Base-by-base conservation (phyloP, 30 jellyfish, hydroid and myxozoan species). In the Kudoa iwatai region DNA sequence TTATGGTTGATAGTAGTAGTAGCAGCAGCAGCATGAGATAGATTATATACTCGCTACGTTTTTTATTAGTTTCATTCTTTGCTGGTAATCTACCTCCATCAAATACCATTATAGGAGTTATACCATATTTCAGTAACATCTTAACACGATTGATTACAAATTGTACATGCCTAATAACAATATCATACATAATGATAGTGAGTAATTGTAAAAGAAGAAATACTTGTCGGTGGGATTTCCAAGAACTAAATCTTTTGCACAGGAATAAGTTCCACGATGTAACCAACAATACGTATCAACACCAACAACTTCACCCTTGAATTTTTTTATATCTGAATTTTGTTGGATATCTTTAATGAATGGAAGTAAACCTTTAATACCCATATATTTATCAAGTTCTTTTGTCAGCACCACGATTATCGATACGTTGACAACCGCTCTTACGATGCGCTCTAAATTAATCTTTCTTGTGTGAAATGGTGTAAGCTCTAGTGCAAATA, bases 61-160 rank as follows among this genome's bases (percentile, higher is more conserved):
- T 87, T 45, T 51, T 57, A 33, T 77, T 87, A 35, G 56, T 77
- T 26, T 63, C 84, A 7, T 83, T 59, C 45, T 77, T 77, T 9
- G 96, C 96, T 30, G 96, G 96, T 24, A 77, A 44, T 44, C 62
- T 53, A 18, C 96, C 96, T 42, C 96, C 96, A 57, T 77, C 96
- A 77, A 77, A 77, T 0, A 77, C 88, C 67, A 77, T 25, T 13
- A 77, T 58, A 22, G 96, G 96, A 16, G 65, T 77, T 14, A 77
- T 54, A 20, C 56, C 62, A 34, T 42, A 41, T 33, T 44, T 50
- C 24, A 53, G 57, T 13, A 77, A 53, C 96, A 77, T 62, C 20
- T 56, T 62, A 4, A 77, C 55, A 26, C 96, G 53, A 21, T 57
- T 41, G 31, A 77, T 18, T 7, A 77, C 84, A 48, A 61, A 77